phyloP scores from a whole-genome alignment of 2,888 invertebrate genomes.

The Thereva nobilitata region DNA sequence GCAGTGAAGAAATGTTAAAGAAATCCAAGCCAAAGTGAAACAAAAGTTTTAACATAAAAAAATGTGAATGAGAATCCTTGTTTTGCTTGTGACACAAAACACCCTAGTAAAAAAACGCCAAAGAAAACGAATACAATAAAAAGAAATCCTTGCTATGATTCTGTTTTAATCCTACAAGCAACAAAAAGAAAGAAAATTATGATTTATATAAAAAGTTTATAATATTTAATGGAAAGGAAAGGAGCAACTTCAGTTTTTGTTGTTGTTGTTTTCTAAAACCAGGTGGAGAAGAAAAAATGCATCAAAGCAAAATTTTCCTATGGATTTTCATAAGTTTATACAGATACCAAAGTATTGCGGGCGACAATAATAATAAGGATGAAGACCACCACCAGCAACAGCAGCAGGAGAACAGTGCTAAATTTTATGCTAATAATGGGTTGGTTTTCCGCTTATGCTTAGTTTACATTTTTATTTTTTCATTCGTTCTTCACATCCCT shows the following conservation, averaged over 20 bases:
- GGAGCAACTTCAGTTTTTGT: slow-evolving; percentile 11
- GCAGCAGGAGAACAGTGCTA: slow-evolving; percentile 3
- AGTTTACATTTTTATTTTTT: not conserved
- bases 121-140: too few relatives aligned
- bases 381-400: too few relatives aligned
- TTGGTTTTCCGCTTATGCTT: slow-evolving; percentile 12
- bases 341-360: slow-evolving; percentile 24
- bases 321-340: slow-evolving; percentile 36
- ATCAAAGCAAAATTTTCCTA: slow-evolving; percentile 35
- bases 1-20: too few relatives aligned
- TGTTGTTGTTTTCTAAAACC: not conserved
- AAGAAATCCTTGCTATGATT: too few relatives aligned
- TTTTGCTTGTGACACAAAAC: too few relatives aligned
- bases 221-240: slow-evolving; percentile 20
- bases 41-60: too few relatives aligned
- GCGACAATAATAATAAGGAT: slow-evolving; percentile 27
- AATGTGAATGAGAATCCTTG: too few relatives aligned
- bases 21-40: too few relatives aligned
- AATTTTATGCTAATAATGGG: slow-evolving; percentile 22
- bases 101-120: too few relatives aligned
- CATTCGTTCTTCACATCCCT: slow-evolving; percentile 3
- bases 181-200: not conserved
- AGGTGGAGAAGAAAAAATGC: slow-evolving; percentile 20
- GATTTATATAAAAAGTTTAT: slow-evolving; percentile 15
- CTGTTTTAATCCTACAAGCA: too few relatives aligned